A percentile compares a stretch with the other conserved stretches of the same genome.
Evolutionary conservation across 1,140 invertebrate genomes (phyloP).

Genomic region (Apis florea): DNA sequence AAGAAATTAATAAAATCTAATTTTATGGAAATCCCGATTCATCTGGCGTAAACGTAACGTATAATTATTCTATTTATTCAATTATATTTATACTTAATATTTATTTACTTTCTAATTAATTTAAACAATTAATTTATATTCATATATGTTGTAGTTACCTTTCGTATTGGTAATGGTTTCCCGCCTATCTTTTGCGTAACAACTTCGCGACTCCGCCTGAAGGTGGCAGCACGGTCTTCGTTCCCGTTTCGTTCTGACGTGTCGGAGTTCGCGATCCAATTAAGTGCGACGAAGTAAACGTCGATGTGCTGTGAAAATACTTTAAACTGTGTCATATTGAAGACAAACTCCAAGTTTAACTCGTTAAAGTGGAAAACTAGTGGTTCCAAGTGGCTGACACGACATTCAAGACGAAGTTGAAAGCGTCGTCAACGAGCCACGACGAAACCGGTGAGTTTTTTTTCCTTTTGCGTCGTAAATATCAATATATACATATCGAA

Average conservation of each 20-base stretch:
- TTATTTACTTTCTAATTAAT: not conserved
- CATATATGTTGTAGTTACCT: not conserved
- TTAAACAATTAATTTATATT: not conserved
- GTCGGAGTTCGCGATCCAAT: not conserved
- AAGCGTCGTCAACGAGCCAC: too few relatives aligned
- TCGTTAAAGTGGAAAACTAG: not conserved
- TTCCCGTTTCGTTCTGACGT: not conserved
- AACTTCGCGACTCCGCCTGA: not conserved
- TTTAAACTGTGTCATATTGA: not conserved
- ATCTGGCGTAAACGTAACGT: not conserved
- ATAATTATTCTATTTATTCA: not conserved
- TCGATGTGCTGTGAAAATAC: not conserved
- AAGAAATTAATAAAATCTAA: constrained; percentile 58
- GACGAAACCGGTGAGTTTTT: not conserved
- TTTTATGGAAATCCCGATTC: constrained; percentile 3
- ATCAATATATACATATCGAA: not conserved
- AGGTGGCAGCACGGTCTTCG: not conserved
- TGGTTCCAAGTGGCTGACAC: too few relatives aligned
- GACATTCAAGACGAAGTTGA: not conserved
- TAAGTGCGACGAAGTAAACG: constrained; percentile 3
- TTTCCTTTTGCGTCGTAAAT: not conserved
- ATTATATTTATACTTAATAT: not conserved
- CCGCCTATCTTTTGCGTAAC: not conserved
- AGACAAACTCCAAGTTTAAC: not conserved
- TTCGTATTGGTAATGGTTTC: not conserved